Conservation (phyloP, 2,113 vertebrate species). For the Notothenia rossii region DNA sequence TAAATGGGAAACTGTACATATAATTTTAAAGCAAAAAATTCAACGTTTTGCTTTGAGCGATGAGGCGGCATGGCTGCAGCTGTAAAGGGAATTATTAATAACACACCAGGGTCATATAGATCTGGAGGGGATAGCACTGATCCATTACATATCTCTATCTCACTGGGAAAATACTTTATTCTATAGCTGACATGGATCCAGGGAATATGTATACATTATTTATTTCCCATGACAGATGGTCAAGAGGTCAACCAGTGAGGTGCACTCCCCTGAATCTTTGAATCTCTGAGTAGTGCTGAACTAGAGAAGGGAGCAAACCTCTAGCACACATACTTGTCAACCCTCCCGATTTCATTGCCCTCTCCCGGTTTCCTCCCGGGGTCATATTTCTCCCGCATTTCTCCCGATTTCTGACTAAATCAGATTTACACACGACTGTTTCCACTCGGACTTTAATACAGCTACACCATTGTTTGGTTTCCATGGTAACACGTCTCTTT, state of each 20-base stretch:
- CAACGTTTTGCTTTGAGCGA: not conserved
- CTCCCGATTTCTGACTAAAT: no score
- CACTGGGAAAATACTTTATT: slow-evolving; percentile 21
- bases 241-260: slow-evolving; percentile 39
- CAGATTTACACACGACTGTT: no score
- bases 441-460: no score
- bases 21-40: not conserved
- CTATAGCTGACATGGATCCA: slow-evolving; percentile 2
- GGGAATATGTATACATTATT: slow-evolving; percentile 34
- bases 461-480: no score
- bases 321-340: no score
- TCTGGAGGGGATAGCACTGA: not conserved
- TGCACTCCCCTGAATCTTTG: slow-evolving; percentile 9
- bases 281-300: not conserved
- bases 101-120: slow-evolving; percentile 3
- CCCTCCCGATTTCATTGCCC: no score
- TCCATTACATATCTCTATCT: not conserved
- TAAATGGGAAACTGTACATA: not conserved
- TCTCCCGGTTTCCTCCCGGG: no score
- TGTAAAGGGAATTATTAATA: slow-evolving; percentile 1
- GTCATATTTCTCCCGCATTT: no score
- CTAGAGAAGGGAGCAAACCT: not conserved
- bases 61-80: not conserved
- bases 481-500: no score
- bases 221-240: slow-evolving; percentile 27